These are phyloP conservation scores for Drosophila monieri DNA, from an alignment of 2,888 invertebrate species.

Conservation along the genomic window DNA sequence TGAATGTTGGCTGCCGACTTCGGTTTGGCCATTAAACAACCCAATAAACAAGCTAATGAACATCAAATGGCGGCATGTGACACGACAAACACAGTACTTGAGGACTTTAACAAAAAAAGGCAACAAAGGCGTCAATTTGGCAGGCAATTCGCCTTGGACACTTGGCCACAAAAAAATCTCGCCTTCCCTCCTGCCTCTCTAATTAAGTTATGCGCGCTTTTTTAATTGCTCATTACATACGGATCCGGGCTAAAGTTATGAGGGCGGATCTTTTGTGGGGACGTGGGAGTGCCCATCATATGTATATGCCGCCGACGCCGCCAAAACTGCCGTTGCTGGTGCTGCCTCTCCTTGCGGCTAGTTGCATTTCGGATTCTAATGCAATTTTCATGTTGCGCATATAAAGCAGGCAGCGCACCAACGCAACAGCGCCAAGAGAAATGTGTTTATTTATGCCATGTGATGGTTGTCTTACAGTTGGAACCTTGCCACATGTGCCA, in stretches of 20 bases:
- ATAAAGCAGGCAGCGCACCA: conserved; percentile 32
- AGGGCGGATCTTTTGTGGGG: not conserved
- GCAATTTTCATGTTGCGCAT: conserved; percentile 66
- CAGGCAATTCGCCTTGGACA: conserved; percentile 26
- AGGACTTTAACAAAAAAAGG: not conserved
- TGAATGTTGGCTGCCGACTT: not conserved
- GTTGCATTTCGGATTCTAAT: conserved; percentile 50
- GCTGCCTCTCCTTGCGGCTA: conserved; percentile 19
- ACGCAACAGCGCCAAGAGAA: conserved; percentile 31
- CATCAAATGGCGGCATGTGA: conserved; percentile 28
- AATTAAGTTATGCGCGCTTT: conserved; percentile 60
- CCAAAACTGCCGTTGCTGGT: not conserved
- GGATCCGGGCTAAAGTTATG: conserved; percentile 14
- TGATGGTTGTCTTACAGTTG: conserved; percentile 47
- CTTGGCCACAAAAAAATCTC: conserved; percentile 14
- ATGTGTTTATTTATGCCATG: conserved; percentile 72
- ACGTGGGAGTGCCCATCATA: conserved; percentile 18
- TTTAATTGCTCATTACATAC: conserved; percentile 65
- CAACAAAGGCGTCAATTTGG: conserved; percentile 27
- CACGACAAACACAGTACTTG: conserved; percentile 17
- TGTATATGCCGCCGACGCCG: not conserved
- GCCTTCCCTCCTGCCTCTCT: conserved; percentile 31
- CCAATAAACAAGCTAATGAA: conserved; percentile 40
- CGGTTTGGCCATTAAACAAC: conserved; percentile 35
- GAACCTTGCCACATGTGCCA: conserved; percentile 68